Base-by-base conservation (phyloP, 2,797 vertebrate genomes). In the Sebastes miniatus region DNA sequence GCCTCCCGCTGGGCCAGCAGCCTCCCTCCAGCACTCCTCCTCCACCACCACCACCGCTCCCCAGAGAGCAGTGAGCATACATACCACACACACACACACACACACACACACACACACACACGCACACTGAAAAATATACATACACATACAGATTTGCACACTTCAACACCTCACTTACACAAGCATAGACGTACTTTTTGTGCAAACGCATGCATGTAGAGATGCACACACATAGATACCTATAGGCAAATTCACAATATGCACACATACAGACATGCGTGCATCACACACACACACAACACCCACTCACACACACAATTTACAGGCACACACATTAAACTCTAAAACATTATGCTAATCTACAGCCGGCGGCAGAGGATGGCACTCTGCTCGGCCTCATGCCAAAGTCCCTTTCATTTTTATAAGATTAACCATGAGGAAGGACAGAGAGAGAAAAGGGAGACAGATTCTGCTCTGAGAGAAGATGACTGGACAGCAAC, bases 341-440 rank as follows among this genome's bases (percentile, higher is more conserved):
- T 86, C 67, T 68, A 69, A 86, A 90, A 87, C 90, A 93, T 94
- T 94, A 95, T 94, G 91, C 87, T 91, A 92, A 92, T 94, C 83
- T 88, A 81, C 83, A 84, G 91, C 92, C 90, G 69, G 75, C 62
- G 90, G 92, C 90, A 54, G 85, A 90, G 86, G 83, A 90, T 94
- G 93, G 90, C 91, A 93, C 92, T 87, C 85, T 84, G 90, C 87
- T 87, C 86, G 81, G 90, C 90, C 91, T 92, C 88, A 80, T 90
- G 91, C 93, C 93, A 95, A 87, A 92, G 87, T 92, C 87, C 85
- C 90, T 92, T 93, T 93, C 88, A 92, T 93, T 94, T 95, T 93
- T 89, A 89, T 74, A 83, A 93, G 94, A 94, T 95, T 93, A 95
- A 92, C 89, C 71, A 52, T 3, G 25, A 90, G 77, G 76, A 84